phyloP scores from a whole-genome alignment of 2,797 vertebrate genomes.

The Acipenser oxyrinchus region DNA sequence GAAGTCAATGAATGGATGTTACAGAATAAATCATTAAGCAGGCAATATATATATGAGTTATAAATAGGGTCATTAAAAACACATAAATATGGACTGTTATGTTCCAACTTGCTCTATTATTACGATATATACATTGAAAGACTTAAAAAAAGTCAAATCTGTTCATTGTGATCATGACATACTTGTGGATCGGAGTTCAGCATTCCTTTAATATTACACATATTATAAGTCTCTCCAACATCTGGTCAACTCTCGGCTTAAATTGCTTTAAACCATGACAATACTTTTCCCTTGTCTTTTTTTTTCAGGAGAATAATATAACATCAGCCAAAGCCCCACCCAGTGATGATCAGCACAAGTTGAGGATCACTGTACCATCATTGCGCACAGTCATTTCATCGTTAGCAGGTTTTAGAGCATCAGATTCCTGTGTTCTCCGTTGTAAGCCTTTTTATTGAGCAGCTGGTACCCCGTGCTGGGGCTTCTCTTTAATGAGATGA shows the following conservation, averaged over 20 bases:
- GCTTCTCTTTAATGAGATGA: neutral
- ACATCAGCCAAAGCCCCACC: slow-evolving; percentile 1
- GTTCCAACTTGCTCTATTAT: too few species aligned
- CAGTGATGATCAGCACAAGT: neutral
- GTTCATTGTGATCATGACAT: slow-evolving; percentile 3
- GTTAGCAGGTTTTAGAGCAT: slow-evolving; percentile 15
- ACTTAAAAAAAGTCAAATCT: neutral
- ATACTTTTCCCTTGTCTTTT: neutral
- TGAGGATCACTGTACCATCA: slow-evolving; percentile 12
- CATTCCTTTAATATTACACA: too few species aligned
- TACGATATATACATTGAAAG: too few species aligned
- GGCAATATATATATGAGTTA: neutral
- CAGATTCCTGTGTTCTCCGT: slow-evolving; percentile 1
- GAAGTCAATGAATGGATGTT: too few species aligned
- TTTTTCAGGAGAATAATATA: neutral
- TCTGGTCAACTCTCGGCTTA: neutral
- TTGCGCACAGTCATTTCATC: slow-evolving; percentile 11
- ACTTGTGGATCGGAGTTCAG: neutral
- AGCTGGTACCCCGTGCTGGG: slow-evolving; percentile 3
- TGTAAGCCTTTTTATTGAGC: slow-evolving; percentile 2
- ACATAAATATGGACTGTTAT: neutral
- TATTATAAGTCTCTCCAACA: neutral
- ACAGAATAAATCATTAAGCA: too few species aligned
- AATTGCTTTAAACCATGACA: neutral
- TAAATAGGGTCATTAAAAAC: neutral